These are phyloP conservation scores for Pocillopora meandrina DNA, from an alignment of 92 coral and sea anemone species.

Conservation along the genomic window DNA sequence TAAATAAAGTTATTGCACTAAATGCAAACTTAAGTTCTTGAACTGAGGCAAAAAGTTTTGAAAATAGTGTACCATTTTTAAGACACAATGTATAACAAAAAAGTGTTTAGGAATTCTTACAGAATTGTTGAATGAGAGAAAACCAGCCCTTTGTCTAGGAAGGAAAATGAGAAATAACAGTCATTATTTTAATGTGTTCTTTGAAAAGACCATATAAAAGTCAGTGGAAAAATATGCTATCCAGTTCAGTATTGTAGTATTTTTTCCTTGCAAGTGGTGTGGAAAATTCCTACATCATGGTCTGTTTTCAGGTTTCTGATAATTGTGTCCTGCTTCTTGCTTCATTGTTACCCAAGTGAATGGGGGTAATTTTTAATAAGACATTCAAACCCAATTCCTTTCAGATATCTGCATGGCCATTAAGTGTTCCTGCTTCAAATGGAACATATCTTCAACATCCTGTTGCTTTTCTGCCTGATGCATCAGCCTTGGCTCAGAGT, in stretches of 20 bases:
- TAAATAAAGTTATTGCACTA: not conserved
- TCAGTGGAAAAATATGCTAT: too few species aligned
- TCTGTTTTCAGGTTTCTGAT: not conserved
- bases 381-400: not conserved
- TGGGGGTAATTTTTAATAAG: too few species aligned
- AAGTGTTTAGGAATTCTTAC: too few species aligned
- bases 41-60: not conserved
- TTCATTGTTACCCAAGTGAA: too few species aligned
- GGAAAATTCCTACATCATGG: not conserved
- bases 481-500: conserved; percentile 56
- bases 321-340: too few species aligned
- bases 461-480: conserved; percentile 78
- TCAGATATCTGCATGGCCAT: conserved; percentile 80
- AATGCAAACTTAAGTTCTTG: not conserved
- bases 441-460: conserved; percentile 86
- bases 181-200: too few species aligned
- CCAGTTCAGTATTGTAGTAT: not conserved
- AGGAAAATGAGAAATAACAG: too few species aligned
- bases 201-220: too few species aligned
- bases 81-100: too few species aligned
- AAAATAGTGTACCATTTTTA: too few species aligned
- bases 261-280: not conserved
- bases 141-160: too few species aligned
- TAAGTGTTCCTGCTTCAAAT: conserved; percentile 77
- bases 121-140: too few species aligned